A percentile compares a stretch with the other conserved stretches of the same genome.
Conservation (phyloP, 2,113 vertebrate genomes). For the Struthio camelus region DNA sequence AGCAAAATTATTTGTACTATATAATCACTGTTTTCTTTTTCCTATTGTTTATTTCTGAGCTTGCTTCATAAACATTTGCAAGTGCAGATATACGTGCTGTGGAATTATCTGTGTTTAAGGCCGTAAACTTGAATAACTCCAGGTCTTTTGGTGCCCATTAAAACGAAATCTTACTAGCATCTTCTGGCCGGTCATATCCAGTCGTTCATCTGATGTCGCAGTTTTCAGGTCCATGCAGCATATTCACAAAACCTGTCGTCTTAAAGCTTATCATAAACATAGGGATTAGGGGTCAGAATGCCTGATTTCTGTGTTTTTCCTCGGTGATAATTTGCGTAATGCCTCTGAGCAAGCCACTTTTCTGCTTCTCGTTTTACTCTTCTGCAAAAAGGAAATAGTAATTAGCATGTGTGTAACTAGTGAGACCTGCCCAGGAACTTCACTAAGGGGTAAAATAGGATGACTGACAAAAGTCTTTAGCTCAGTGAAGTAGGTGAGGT, state of each 20-base stretch:
- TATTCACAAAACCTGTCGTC: background rate
- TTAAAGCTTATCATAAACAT: background rate
- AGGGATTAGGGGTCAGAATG: background rate
- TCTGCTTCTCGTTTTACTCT: background rate
- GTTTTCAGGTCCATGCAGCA: background rate
- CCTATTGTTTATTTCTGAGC: slow-evolving; percentile 71
- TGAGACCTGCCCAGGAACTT: background rate
- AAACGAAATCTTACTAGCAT: background rate
- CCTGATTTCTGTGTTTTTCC: background rate
- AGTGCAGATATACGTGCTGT: slow-evolving; percentile 45
- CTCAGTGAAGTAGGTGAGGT: background rate
- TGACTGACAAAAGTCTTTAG: background rate
- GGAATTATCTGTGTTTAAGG: slow-evolving; percentile 58
- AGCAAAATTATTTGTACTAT: slow-evolving; percentile 77
- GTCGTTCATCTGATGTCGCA: background rate
- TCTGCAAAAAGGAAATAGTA: background rate
- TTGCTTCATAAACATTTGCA: slow-evolving; percentile 66
- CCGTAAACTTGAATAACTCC: slow-evolving; percentile 27
- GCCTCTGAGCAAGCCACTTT: background rate
- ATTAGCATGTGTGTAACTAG: background rate
- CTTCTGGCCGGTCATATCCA: background rate
- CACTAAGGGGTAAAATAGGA: background rate
- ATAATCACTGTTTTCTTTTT: slow-evolving; percentile 71
- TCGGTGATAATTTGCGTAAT: background rate
- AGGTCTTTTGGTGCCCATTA: slow-evolving; percentile 15